These are phyloP conservation scores for Poecile montanus DNA, from an alignment of 2,797 vertebrate genomes.

Conservation along the genomic window DNA sequence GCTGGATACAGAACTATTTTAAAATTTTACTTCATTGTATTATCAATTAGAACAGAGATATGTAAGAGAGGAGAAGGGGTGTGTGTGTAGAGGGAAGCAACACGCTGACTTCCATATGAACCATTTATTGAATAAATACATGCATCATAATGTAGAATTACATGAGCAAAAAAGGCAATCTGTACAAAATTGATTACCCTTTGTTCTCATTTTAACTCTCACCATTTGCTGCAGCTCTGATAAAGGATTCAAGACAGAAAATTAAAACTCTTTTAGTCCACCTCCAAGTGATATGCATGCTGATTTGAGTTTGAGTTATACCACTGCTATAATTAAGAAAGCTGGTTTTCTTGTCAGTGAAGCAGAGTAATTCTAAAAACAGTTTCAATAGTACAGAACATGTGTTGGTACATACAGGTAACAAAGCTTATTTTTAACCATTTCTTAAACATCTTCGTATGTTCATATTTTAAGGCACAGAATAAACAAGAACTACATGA, in stretches of 20 bases:
- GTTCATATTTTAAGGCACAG: conserved; percentile 78
- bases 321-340: conserved; percentile 12
- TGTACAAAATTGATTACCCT: conserved; percentile 51
- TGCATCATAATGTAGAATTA: conserved; percentile 72
- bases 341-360: conserved; percentile 40
- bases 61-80: background rate
- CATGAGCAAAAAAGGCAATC: conserved; percentile 70
- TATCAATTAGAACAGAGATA: background rate
- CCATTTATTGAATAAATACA: conserved; percentile 81
- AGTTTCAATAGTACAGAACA: conserved; percentile 46
- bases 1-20: background rate
- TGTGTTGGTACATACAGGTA: conserved; percentile 36
- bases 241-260: conserved; percentile 14
- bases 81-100: background rate
- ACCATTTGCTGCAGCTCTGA: conserved; percentile 54
- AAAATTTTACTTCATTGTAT: background rate
- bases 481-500: conserved; percentile 65
- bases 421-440: conserved; percentile 58
- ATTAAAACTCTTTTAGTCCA: conserved; percentile 23
- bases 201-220: conserved; percentile 49
- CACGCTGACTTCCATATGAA: conserved; percentile 37
- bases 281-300: background rate
- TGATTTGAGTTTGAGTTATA: conserved; percentile 9
- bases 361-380: conserved; percentile 48
- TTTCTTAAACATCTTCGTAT: conserved; percentile 52